Evolutionary conservation across 2,113 vertebrate genomes (phyloP).

Genomic region (Chelonoidis abingdonii): DNA sequence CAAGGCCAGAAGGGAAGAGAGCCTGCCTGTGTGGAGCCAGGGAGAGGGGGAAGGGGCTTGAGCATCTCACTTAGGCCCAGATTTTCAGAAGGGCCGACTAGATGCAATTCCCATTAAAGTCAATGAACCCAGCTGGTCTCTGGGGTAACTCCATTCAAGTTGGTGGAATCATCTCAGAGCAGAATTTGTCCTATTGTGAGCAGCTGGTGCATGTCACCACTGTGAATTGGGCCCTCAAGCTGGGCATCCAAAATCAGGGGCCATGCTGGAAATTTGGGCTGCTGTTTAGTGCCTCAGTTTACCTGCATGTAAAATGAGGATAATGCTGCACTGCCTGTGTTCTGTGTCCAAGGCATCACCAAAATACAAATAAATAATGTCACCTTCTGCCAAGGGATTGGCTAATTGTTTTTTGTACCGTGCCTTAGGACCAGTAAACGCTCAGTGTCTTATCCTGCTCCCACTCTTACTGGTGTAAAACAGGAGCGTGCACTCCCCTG

Average conservation of each 20-base stretch:
- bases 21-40: background rate
- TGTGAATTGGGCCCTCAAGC: background rate
- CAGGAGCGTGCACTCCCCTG: background rate
- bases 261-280: background rate
- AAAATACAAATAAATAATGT: background rate
- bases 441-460: background rate
- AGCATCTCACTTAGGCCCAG: background rate
- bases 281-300: background rate
- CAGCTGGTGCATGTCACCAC: background rate
- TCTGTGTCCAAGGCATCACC: background rate
- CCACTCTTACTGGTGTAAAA: background rate
- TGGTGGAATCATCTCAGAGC: background rate
- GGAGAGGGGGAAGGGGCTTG: background rate
- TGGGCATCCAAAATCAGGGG: background rate
- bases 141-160: background rate
- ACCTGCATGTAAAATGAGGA: background rate
- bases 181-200: background rate
- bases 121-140: background rate
- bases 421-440: background rate
- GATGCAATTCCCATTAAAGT: background rate
- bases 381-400: accelerated
- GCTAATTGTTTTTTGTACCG: background rate
- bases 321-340: background rate
- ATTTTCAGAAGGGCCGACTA: background rate
- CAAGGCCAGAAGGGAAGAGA: too few species aligned